Conservation (phyloP, 1,140 invertebrate genomes). For the Bactericera cockerelli region DNA sequence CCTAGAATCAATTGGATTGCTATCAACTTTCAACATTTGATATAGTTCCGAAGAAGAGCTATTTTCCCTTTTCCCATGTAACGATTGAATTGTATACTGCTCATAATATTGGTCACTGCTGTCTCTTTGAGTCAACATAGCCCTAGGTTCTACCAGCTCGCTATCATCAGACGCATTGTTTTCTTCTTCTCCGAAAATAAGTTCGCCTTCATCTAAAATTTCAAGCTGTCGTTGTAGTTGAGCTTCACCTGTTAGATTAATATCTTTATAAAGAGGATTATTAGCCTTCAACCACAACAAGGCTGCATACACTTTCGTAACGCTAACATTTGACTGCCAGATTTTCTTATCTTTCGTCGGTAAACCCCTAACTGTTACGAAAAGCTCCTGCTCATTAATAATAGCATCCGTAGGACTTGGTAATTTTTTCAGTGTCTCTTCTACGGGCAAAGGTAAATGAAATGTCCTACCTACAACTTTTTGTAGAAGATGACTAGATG, state of each 20-base stretch:
- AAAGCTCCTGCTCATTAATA: conserved; percentile 20
- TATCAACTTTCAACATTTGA: conserved; percentile 25
- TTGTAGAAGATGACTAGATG: conserved; percentile 19
- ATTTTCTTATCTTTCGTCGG: conserved; percentile 21
- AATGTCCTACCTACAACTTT: conserved; percentile 26
- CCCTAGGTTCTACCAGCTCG: background rate
- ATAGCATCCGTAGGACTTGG: conserved; percentile 12
- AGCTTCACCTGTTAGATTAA: conserved; percentile 13
- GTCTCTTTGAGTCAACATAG: conserved; percentile 20
- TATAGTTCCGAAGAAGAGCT: conserved; percentile 21
- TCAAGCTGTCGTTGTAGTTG: background rate
- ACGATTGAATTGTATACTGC: conserved; percentile 24
- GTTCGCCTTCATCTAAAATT: background rate
- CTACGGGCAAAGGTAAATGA: conserved; percentile 26
- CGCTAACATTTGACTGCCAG: conserved; percentile 18
- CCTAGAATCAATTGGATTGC: conserved; percentile 20
- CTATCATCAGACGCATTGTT: too few species aligned
- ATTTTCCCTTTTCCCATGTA: conserved; percentile 24
- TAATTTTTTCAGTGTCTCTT: conserved; percentile 24
- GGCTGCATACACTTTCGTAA: conserved; percentile 19
- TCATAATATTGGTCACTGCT: conserved; percentile 22
- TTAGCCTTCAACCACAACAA: conserved; percentile 17
- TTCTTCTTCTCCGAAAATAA: too few species aligned
- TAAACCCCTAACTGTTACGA: conserved; percentile 21
- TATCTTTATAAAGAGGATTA: conserved; percentile 21